A percentile compares a stretch with the other conserved stretches of the same genome.
phyloP scores from a whole-genome alignment of 2,113 vertebrate species.

The Neotoma lepida region DNA sequence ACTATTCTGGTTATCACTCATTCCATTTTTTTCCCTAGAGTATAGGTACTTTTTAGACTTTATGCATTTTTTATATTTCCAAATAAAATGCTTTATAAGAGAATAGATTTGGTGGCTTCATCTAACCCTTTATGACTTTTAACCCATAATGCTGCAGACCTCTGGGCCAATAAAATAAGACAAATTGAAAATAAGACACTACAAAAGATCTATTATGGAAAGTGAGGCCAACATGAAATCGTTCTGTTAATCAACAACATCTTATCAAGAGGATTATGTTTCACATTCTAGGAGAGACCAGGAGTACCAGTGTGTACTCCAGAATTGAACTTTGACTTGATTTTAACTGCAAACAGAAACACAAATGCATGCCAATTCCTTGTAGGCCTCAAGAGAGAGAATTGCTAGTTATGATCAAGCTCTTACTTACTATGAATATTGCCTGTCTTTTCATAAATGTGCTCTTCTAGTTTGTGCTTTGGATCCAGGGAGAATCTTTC shows the following conservation, averaged over 20 bases:
- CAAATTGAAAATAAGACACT: slow-evolving; percentile 3
- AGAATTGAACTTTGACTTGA: slow-evolving; percentile 8
- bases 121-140: slow-evolving; percentile 34
- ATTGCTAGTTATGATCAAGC: not conserved
- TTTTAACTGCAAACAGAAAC: slow-evolving; percentile 40
- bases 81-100: slow-evolving; percentile 31
- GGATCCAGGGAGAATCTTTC: not conserved
- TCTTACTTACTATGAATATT: slow-evolving; percentile 29
- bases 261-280: slow-evolving; percentile 48
- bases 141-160: not conserved
- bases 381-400: slow-evolving; percentile 24
- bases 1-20: not conserved
- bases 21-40: slow-evolving; percentile 14
- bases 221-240: not conserved
- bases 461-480: not conserved
- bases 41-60: slow-evolving; percentile 14
- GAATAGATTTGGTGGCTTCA: not conserved
- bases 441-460: not conserved
- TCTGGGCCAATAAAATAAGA: slow-evolving; percentile 26
- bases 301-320: slow-evolving; percentile 20
- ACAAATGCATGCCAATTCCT: slow-evolving; percentile 1
- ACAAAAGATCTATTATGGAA: not conserved
- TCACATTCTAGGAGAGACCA: not conserved
- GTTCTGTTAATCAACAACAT: slow-evolving; percentile 36
- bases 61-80: slow-evolving; percentile 37